phyloP scores from a whole-genome alignment of 2,797 vertebrate species.

The Rhincodon typus region DNA sequence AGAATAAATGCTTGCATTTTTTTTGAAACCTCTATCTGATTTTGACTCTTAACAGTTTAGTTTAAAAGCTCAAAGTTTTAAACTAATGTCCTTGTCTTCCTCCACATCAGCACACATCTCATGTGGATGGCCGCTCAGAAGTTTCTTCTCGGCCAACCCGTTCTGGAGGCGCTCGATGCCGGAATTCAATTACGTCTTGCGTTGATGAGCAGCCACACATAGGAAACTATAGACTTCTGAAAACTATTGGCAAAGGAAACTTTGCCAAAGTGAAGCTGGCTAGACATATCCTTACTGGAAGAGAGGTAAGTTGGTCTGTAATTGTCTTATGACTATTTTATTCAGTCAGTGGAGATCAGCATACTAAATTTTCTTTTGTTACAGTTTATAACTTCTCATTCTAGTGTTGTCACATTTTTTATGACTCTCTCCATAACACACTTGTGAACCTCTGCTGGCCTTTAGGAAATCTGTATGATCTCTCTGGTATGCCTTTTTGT shows the following conservation, averaged over 20 bases:
- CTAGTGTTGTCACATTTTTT: not conserved
- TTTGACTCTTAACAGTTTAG: not conserved
- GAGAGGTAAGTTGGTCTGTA: constrained; percentile 69
- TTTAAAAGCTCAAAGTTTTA: not conserved
- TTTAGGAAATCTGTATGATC: not conserved
- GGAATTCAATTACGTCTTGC: constrained; percentile 90
- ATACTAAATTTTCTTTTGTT: not conserved
- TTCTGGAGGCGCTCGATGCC: constrained; percentile 82
- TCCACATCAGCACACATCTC: constrained; percentile 74
- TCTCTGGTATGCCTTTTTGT: not conserved
- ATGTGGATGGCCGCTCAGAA: constrained; percentile 84
- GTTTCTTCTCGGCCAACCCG: constrained; percentile 81
- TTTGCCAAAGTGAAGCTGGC: constrained; percentile 97
- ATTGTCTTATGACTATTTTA: not conserved
- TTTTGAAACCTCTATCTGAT: not conserved
- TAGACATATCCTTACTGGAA: constrained; percentile 87
- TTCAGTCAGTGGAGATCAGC: not conserved
- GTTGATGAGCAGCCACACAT: constrained; percentile 91
- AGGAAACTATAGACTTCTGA: constrained; percentile 93
- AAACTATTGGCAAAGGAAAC: constrained; percentile 97
- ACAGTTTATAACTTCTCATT: not conserved
- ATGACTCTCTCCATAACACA: not conserved
- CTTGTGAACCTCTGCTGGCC: not conserved
- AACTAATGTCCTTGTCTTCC: not conserved
- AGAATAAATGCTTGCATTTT: not conserved